phyloP scores from a whole-genome alignment of 2,797 vertebrate species.

The Chaetophractus vellerosus region DNA sequence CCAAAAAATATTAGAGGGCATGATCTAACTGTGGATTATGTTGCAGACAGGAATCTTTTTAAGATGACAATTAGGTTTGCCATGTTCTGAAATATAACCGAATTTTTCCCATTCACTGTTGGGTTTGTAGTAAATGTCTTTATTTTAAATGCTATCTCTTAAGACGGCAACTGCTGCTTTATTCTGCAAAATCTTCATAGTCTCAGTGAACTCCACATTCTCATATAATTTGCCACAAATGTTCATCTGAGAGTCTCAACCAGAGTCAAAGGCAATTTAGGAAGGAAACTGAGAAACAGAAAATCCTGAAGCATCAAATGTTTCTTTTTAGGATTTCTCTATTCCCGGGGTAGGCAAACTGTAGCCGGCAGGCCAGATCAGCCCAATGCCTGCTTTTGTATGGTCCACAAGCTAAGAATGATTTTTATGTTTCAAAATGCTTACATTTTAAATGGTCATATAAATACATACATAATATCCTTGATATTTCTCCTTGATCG shows the following conservation, averaged over 20 bases:
- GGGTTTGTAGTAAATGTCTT: neutral
- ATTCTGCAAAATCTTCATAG: neutral
- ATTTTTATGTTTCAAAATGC: constrained; percentile 1
- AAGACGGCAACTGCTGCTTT: neutral
- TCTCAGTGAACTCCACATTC: constrained; percentile 23
- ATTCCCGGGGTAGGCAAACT: neutral
- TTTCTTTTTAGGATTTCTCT: constrained; percentile 44
- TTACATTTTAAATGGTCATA: neutral
- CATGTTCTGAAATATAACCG: constrained; percentile 5
- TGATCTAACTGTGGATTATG: neutral
- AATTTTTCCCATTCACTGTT: constrained; percentile 14
- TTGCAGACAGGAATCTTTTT: neutral
- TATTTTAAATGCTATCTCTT: neutral
- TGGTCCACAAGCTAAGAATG: neutral
- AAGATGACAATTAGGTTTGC: neutral
- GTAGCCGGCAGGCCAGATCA: neutral
- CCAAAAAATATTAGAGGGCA: neutral
- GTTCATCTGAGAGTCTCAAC: constrained; percentile 53
- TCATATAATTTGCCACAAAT: constrained; percentile 25
- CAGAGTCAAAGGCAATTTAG: neutral
- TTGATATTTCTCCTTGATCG: constrained; percentile 43
- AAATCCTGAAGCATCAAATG: neutral
- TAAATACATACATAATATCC: neutral
- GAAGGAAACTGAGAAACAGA: constrained; percentile 42
- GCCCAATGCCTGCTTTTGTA: neutral